These are phyloP conservation scores for Crotophaga sulcirostris DNA, from an alignment of 2,113 vertebrate genomes.

Conservation along the genomic window DNA sequence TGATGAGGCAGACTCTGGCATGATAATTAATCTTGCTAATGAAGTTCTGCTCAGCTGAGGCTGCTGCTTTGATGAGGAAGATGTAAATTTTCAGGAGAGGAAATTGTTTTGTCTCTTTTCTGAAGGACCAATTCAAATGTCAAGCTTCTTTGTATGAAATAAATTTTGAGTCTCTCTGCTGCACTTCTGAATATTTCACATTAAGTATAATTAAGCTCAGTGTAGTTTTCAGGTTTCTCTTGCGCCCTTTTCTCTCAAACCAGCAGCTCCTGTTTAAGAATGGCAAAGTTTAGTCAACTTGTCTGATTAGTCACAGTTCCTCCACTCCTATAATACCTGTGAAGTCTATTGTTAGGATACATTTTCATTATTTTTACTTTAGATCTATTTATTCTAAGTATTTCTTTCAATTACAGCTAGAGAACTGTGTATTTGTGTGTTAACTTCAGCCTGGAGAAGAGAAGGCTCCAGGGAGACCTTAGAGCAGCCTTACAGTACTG, in stretches of 20 bases:
- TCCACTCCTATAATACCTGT: not conserved
- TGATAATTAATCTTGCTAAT: constrained; percentile 79
- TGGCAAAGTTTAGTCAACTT: constrained; percentile 49
- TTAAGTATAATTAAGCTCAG: constrained; percentile 78
- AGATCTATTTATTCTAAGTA: too few relatives aligned
- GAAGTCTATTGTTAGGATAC: not conserved
- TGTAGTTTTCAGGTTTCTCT: constrained; percentile 69
- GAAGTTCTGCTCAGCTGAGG: constrained; percentile 73
- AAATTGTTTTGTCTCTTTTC: constrained; percentile 81
- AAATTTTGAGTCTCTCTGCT: constrained; percentile 71
- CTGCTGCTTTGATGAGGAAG: constrained; percentile 64
- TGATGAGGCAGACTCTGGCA: constrained; percentile 25
- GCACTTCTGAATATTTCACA: constrained; percentile 78
- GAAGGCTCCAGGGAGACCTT: too few relatives aligned
- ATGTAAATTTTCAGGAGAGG: constrained; percentile 79
- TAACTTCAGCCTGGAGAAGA: too few relatives aligned
- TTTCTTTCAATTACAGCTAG: too few relatives aligned
- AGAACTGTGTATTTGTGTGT: too few relatives aligned
- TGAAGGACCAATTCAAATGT: constrained; percentile 82
- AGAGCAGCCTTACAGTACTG: too few relatives aligned
- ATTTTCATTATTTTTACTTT: too few relatives aligned
- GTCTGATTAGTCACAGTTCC: not conserved
- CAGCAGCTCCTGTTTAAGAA: not conserved
- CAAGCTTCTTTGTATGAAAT: constrained; percentile 77
- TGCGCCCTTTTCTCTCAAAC: constrained; percentile 18